phyloP scores from a whole-genome alignment of 2,113 vertebrate species.

The Microcebus lehilahytsara region DNA sequence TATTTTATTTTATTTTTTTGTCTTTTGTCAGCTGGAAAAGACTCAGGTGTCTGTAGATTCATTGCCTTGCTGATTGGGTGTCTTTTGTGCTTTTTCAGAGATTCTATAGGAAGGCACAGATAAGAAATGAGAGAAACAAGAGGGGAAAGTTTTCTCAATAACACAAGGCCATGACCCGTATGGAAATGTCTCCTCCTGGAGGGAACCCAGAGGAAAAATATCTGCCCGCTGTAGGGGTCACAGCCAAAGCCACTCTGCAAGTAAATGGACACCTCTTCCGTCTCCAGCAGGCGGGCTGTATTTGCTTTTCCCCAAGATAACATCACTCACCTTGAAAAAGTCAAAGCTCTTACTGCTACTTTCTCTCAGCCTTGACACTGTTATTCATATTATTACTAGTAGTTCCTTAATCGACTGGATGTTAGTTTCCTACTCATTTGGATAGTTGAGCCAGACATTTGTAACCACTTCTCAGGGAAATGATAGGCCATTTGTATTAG shows the following conservation, averaged over 20 bases:
- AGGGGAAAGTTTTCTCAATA: background rate
- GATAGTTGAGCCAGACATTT: background rate
- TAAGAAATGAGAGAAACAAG: background rate
- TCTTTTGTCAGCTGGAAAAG: background rate
- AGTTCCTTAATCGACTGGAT: background rate
- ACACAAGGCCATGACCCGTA: background rate
- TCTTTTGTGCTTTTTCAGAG: background rate
- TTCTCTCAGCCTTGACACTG: background rate
- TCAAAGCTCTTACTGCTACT: conserved; percentile 55
- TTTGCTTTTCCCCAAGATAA: conserved; percentile 64
- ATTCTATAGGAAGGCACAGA: background rate
- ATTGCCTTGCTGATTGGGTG: background rate
- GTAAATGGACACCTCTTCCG: conserved; percentile 58
- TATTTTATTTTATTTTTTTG: background rate
- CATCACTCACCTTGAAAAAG: conserved; percentile 67
- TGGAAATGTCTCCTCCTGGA: background rate
- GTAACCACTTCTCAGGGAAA: background rate
- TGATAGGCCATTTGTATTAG: background rate
- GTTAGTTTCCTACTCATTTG: background rate
- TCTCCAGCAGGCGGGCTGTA: background rate
- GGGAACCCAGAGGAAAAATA: background rate
- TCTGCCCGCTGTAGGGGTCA: conserved; percentile 47
- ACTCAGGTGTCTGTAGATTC: background rate
- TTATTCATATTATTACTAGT: background rate
- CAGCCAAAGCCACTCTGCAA: background rate